Conservation (phyloP, 2,113 vertebrate species). For the Numida meleagris region DNA sequence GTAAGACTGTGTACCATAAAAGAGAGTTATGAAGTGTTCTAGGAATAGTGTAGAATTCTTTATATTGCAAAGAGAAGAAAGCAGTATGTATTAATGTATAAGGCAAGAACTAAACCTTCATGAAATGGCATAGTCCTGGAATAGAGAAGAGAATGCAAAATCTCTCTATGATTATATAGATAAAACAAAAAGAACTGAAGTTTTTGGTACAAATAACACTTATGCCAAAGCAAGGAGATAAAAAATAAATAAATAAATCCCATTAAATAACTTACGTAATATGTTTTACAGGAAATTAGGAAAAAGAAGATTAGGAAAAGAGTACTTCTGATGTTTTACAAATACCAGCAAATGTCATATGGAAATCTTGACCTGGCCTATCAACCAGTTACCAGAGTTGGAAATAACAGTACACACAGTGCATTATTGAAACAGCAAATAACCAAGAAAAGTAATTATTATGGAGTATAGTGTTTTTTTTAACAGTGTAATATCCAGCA, state of each 20-base stretch:
- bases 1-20: neutral
- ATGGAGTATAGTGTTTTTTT: neutral
- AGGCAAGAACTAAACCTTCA: neutral
- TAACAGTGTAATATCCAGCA: neutral
- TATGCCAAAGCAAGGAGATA: neutral
- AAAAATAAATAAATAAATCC: too few species aligned
- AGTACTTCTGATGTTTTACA: neutral
- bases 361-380: neutral
- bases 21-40: neutral
- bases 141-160: neutral
- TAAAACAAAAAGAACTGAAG: neutral
- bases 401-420: neutral
- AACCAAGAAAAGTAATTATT: neutral
- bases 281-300: neutral
- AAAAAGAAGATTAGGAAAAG: neutral
- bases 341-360: neutral
- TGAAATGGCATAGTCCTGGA: neutral
- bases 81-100: neutral
- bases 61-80: neutral
- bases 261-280: neutral
- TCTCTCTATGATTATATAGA: neutral
- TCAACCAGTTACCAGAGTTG: neutral
- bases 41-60: neutral
- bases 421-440: neutral
- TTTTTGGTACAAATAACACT: neutral